Evolutionary conservation across 2,113 vertebrate genomes (phyloP).

Genomic region (Dromas ardeola): DNA sequence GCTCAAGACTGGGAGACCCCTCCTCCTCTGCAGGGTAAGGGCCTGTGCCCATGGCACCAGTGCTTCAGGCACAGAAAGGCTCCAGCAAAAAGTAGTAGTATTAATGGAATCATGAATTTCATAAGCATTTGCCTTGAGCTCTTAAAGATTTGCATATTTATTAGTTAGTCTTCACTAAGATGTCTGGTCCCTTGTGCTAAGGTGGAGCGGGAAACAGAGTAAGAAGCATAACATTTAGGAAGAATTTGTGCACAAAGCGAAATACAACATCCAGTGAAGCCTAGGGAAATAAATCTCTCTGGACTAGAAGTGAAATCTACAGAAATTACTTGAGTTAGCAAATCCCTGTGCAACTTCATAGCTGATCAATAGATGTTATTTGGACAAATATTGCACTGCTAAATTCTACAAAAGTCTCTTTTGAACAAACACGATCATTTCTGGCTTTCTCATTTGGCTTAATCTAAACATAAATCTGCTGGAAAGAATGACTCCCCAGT

Average conservation of each 20-base stretch:
- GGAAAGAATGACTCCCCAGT: not conserved
- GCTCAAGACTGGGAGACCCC: not conserved
- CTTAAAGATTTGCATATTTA: not conserved
- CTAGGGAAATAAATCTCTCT: slow-evolving; percentile 1
- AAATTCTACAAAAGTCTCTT: not conserved
- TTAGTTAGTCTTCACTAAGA: not conserved
- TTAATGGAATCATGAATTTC: not conserved
- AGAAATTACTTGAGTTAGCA: not conserved
- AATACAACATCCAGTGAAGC: not conserved
- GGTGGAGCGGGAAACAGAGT: not conserved
- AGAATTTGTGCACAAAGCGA: not conserved
- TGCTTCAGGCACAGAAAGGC: not conserved
- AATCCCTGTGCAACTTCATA: not conserved
- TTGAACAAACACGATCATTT: not conserved
- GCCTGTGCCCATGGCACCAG: not conserved
- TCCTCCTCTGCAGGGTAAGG: not conserved
- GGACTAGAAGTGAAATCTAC: not conserved
- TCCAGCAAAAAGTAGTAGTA: not conserved
- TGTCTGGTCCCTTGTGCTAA: not conserved
- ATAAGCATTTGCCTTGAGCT: not conserved
- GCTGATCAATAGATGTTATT: not conserved
- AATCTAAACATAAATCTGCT: not conserved
- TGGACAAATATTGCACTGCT: not conserved
- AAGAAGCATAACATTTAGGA: not conserved
- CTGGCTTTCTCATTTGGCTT: not conserved